These are phyloP conservation scores for Schmidtea mediterranea DNA, from an alignment of 1,140 invertebrate species.

Conservation along the genomic window DNA sequence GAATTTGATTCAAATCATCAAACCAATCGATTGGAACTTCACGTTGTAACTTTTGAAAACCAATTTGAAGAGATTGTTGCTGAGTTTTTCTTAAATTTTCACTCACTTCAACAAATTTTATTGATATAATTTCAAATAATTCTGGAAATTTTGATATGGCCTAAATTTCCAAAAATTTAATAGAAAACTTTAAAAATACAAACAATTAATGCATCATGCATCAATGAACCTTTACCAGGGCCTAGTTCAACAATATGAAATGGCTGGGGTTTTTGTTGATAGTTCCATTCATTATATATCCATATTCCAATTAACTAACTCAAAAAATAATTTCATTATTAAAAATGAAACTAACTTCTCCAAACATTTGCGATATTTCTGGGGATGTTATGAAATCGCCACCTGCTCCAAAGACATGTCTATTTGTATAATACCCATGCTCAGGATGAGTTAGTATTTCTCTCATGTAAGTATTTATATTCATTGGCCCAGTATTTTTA, in stretches of 20 bases:
- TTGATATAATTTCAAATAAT: neutral
- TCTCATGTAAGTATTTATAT: too few relatives aligned
- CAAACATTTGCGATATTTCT: neutral
- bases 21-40: neutral
- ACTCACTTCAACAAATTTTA: neutral
- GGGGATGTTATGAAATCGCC: neutral
- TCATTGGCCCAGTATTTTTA: too few relatives aligned
- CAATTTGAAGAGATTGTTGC: neutral
- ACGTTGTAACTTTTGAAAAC: too few relatives aligned
- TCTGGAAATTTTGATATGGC: neutral
- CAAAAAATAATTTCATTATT: neutral
- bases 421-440: too few relatives aligned
- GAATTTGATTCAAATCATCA: neutral
- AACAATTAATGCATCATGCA: neutral
- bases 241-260: neutral
- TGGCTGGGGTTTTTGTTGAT: neutral
- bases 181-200: neutral
- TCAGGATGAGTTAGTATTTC: too few relatives aligned
- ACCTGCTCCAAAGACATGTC: too few relatives aligned
- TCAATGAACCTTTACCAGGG: neutral
- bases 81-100: neutral
- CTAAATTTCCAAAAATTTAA: neutral
- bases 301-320: neutral
- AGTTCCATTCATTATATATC: neutral
- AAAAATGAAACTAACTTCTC: neutral